Base-by-base conservation (phyloP, 1,140 invertebrate genomes). In the Monochamus saltuarius region DNA sequence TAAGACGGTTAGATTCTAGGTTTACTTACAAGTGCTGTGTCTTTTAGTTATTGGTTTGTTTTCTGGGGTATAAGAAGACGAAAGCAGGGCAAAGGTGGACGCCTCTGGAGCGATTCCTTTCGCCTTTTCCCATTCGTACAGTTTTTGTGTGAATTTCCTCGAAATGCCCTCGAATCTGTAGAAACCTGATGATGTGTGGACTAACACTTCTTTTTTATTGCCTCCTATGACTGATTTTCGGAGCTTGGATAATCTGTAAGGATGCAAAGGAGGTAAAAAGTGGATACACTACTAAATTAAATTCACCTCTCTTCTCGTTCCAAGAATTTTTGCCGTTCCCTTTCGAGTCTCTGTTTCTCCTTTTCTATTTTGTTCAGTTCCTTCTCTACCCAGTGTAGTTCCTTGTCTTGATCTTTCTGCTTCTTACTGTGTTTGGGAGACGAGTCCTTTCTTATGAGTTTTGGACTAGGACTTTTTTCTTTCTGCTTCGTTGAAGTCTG, bases 51-150 rank as follows among this genome's bases (percentile, higher is more conserved):
- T 13, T 14, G 46, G 13, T 46, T 42, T 37, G 56, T 74, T 70
- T 7, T 75, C 68, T 49, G 77, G 76, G 47, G 74, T 73, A 67
- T 83, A 81, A 8, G 81, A 82, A 0, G 84, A 83, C 68, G 85
- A 84, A 0, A 93, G 76, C 0, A 92, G 73, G 0, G 89, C 87
- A 59, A 92, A 90, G 0, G 90, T 92, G 0, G 90, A 92, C 0
- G 85, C 85, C 75, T 91, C 90, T 0, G 88, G 90, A 0, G 85
- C 86, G 49, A 92, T 91, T 2, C 90, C 90, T 46, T 85, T 79
- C 29, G 89, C 87, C 61, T 92, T 91, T 73, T 95, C 92, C 93
- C 92, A 95, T 73, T 95, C 91, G 73, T 92, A 92, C 0, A 95
- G 79, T 72, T 94, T 94, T 37, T 89, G 86, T 0, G 90, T 93